Percentiles rank a stretch among this genome's conserved stretches.
Evolutionary conservation across 2,888 invertebrate species (phyloP).

Genomic region (Mythimna ferrago): DNA sequence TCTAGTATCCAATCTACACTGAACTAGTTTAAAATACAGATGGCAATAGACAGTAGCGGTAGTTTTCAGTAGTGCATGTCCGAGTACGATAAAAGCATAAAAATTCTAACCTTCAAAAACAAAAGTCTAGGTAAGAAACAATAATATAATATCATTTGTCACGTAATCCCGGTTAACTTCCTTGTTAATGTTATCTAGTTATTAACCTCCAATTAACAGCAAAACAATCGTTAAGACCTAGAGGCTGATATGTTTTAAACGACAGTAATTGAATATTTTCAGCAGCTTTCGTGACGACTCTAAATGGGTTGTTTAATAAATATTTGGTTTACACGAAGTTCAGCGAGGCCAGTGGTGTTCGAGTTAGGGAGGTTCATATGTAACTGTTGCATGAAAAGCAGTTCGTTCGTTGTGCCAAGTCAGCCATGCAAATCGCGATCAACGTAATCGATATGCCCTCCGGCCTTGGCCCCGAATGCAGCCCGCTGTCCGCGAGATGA

Average conservation of each 20-base stretch:
- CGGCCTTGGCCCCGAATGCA: slow-evolving; percentile 86
- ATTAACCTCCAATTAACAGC: slow-evolving; percentile 32
- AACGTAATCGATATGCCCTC: slow-evolving; percentile 83
- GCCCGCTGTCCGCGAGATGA: slow-evolving; percentile 78
- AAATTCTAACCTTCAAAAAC: neutral
- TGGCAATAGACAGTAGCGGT: no score
- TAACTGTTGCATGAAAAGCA: slow-evolving; percentile 57
- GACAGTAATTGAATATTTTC: slow-evolving; percentile 37
- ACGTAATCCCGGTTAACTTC: slow-evolving; percentile 32
- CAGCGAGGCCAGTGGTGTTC: slow-evolving; percentile 39
- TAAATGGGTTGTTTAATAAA: slow-evolving; percentile 39
- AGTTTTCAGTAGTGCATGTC: slow-evolving; percentile 1
- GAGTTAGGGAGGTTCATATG: slow-evolving; percentile 15
- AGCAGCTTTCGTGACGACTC: slow-evolving; percentile 50
- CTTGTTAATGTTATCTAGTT: slow-evolving; percentile 21
- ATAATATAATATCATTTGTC: slow-evolving; percentile 12
- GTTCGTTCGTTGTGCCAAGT: slow-evolving; percentile 63
- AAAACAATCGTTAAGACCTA: slow-evolving; percentile 20
- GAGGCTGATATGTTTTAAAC: slow-evolving; percentile 16
- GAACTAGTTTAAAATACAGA: neutral
- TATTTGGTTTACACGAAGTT: slow-evolving; percentile 43
- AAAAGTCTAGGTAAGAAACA: slow-evolving; percentile 3
- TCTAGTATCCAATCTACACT: neutral
- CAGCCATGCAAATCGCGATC: slow-evolving; percentile 79
- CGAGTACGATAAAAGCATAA: neutral